phyloP scores from a whole-genome alignment of 2,797 vertebrate genomes.

The Todus mexicanus region DNA sequence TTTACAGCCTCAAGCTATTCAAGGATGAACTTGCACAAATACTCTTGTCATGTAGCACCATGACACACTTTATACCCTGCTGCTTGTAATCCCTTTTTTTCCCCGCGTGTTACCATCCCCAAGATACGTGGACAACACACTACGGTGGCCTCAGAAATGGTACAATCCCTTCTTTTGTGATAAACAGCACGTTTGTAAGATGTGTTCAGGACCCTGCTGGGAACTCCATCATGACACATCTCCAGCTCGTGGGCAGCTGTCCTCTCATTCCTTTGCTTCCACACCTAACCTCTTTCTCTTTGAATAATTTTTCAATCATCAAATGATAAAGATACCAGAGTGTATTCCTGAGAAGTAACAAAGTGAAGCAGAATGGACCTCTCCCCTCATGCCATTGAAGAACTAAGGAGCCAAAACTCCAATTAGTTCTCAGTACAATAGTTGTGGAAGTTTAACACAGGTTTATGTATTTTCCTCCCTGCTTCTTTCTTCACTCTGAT shows the following conservation, averaged over 20 bases:
- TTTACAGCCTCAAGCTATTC: neutral
- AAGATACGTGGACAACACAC: neutral
- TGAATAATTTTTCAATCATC: neutral
- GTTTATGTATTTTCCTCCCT: neutral
- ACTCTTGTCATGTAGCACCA: neutral
- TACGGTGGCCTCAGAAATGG: neutral
- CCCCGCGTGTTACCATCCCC: neutral
- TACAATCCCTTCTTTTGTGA: neutral
- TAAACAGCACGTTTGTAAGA: accelerated
- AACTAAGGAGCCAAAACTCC: neutral
- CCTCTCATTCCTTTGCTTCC: neutral
- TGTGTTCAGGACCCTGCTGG: neutral
- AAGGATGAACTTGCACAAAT: neutral
- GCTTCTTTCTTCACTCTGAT: neutral
- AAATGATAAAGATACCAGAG: neutral
- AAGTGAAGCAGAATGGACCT: neutral
- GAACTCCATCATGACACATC: neutral
- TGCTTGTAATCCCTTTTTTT: neutral
- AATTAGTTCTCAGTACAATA: neutral
- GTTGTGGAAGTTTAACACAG: neutral
- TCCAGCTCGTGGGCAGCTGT: neutral
- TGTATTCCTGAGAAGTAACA: neutral
- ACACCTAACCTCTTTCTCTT: neutral
- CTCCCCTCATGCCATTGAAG: neutral
- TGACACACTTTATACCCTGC: neutral